Evolutionary conservation across 2,888 invertebrate genomes (phyloP), one percentile per base, ranked within the genome.

Genomic region (Andrena praecox): DNA sequence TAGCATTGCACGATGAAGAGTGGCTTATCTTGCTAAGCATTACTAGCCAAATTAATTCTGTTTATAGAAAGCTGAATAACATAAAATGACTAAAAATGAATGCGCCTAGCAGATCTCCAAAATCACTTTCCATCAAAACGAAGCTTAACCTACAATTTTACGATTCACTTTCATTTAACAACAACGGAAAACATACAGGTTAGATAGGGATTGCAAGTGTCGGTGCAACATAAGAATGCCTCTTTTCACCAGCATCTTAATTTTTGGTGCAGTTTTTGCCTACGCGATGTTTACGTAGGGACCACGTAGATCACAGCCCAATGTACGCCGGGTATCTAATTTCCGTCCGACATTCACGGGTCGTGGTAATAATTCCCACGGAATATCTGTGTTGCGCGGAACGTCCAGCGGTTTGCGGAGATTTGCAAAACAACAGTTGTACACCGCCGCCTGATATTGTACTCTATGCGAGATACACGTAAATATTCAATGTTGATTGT

Each of bases 371-470:
- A 87, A 88, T 81, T 89, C 85, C 73, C 68, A 48, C 73, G 56
- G 42, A 62, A 85, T 85, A 85, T 79, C 82, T 77, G 52, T 68
- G 81, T 83, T 80, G 31, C 48, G 48, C 74, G 70, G 66, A 72
- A 68, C 72, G 80, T 74, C 73, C 80, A 77, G 74, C 75, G 75
- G 81, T 77, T 72, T 82, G 73, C 64, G 50, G 77, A 80, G 71
- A 80, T 89, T 87, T 81, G 70, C 78, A 78, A 87, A 88, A 85
- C 75, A 87, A 81, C 89, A 79, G 83, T 88, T 85, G 80, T 69
- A 69, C 42, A 12, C 54, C 27, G 35, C 33, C 8, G 31, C 48
- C 31, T 66, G 63, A 77, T 70, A 68, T 63, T 73, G 33, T 76
- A 59, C 24, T 42, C 52, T 62, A 24, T 31, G 42, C 48, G 56